phyloP scores from a whole-genome alignment of 1,140 invertebrate species.

The Coelopa frigida region DNA sequence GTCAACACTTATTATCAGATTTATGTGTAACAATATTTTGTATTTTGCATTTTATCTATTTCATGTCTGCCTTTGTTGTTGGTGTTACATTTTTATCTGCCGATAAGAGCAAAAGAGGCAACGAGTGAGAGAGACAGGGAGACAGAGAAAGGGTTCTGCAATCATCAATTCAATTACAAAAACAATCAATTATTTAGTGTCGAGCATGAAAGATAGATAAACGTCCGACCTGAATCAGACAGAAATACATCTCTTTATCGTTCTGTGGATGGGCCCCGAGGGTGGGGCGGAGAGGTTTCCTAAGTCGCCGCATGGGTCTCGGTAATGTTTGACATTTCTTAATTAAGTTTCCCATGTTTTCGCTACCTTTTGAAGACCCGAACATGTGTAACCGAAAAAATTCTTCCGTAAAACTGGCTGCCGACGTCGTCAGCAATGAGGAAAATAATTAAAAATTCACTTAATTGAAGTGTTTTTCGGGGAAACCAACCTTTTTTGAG shows the following conservation, averaged over 20 bases:
- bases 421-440: background rate
- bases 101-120: no score
- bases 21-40: background rate
- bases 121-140: no score
- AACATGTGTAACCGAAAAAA: slow-evolving; percentile 8
- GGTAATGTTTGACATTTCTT: slow-evolving; percentile 13
- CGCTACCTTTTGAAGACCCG: slow-evolving; percentile 17
- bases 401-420: no score
- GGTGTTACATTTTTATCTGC: no score
- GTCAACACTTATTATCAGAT: slow-evolving; percentile 6
- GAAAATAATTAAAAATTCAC: slow-evolving; percentile 11
- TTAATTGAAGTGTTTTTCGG: slow-evolving; percentile 6
- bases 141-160: background rate
- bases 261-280: no score
- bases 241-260: background rate
- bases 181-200: slow-evolving; percentile 13
- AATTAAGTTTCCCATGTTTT: slow-evolving; percentile 14
- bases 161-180: slow-evolving; percentile 10
- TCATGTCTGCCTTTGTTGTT: no score
- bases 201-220: slow-evolving; percentile 2
- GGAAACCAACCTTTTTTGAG: no score
- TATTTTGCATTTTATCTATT: no score
- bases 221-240: background rate
- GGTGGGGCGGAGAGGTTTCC: no score
- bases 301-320: no score